phyloP scores from a whole-genome alignment of 1,140 invertebrate species.

The Drosophila orosa region DNA sequence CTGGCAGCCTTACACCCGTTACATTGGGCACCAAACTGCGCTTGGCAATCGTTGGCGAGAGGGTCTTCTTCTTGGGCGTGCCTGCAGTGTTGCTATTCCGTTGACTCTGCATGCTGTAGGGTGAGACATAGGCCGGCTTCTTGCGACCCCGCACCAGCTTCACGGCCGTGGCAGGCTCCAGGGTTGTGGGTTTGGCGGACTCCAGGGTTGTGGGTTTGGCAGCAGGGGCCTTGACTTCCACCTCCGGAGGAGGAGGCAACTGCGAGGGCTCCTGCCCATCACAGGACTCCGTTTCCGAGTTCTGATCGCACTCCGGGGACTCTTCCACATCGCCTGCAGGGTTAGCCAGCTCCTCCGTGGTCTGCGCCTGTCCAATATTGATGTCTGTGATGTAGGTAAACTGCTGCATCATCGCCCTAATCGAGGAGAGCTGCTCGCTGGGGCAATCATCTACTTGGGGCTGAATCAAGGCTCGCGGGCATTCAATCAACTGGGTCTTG shows the following conservation, averaged over 20 bases:
- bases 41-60: slow-evolving; percentile 70
- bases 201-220: slow-evolving; percentile 34
- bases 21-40: slow-evolving; percentile 38
- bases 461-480: slow-evolving; percentile 51
- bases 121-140: slow-evolving; percentile 89
- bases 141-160: slow-evolving; percentile 91
- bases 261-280: slow-evolving; percentile 49
- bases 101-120: slow-evolving; percentile 85
- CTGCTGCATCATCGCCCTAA: slow-evolving; percentile 72
- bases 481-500: slow-evolving; percentile 77
- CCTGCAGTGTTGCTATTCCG: slow-evolving; percentile 59
- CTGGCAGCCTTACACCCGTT: slow-evolving; percentile 15
- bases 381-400: slow-evolving; percentile 72
- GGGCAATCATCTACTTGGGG: slow-evolving; percentile 84
- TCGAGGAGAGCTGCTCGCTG: slow-evolving; percentile 85
- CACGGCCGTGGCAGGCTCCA: slow-evolving; percentile 71
- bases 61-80: slow-evolving; percentile 55
- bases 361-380: slow-evolving; percentile 42
- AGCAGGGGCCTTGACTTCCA: slow-evolving; percentile 2
- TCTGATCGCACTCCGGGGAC: slow-evolving; percentile 84
- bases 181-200: slow-evolving; percentile 37
- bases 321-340: slow-evolving; percentile 63
- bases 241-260: slow-evolving; percentile 30
- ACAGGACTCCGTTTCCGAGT: slow-evolving; percentile 85
- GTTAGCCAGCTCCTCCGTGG: slow-evolving; percentile 64